Conservation (phyloP, 2,797 vertebrate species). For the Ciconia nigra region DNA sequence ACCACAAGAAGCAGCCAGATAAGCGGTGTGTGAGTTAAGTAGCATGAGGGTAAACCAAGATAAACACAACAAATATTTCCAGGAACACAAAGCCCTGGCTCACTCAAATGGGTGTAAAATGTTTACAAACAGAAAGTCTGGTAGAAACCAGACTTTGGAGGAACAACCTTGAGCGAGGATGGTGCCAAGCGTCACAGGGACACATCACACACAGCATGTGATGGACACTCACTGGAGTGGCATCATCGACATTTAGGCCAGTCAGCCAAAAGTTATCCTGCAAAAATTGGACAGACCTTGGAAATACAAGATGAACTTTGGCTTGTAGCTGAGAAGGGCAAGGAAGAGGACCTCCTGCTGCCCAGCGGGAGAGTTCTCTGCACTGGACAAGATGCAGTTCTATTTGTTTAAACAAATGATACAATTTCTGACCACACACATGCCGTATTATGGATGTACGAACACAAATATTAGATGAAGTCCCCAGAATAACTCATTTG, state of each 20-base stretch:
- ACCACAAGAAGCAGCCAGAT: not conserved
- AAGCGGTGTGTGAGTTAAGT: not conserved
- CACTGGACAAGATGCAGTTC: not conserved
- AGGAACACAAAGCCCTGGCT: not conserved
- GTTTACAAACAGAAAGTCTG: not conserved
- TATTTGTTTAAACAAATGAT: not conserved
- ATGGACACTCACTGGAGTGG: not conserved
- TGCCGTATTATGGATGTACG: not conserved
- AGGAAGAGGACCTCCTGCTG: not conserved
- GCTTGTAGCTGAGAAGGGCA: not conserved
- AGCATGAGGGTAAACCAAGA: not conserved
- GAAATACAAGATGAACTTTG: not conserved
- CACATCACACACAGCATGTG: not conserved
- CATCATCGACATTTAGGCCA: rapidly evolving
- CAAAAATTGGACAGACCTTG: not conserved
- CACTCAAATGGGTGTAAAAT: not conserved
- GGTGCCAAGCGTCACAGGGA: not conserved
- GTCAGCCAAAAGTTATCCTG: not conserved
- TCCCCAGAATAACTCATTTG: not conserved
- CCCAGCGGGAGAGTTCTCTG: not conserved
- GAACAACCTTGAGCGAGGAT: not conserved
- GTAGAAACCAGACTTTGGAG: not conserved
- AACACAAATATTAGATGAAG: not conserved
- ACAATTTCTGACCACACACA: not conserved
- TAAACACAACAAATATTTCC: not conserved